These are phyloP conservation scores for Amiota mariae DNA, from an alignment of 2,888 invertebrate species.

Conservation along the genomic window DNA sequence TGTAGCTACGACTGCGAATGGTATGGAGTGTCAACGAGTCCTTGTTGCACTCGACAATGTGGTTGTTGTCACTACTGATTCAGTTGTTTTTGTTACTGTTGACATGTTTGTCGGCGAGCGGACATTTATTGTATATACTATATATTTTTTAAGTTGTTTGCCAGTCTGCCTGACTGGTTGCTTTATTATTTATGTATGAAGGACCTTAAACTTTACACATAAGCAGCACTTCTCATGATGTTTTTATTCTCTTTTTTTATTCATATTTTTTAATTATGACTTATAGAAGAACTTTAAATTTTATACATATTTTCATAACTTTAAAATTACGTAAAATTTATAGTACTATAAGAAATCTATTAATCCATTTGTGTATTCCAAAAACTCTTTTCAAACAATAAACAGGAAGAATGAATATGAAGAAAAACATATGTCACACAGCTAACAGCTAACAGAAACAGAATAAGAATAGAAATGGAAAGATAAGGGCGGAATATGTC, in stretches of 20 bases:
- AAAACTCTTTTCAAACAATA: conserved; percentile 22
- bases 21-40: background rate
- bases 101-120: conserved; percentile 5
- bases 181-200: conserved; percentile 66
- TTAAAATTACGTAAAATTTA: conserved; percentile 11
- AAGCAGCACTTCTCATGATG: background rate
- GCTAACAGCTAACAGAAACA: too few species aligned
- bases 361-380: background rate
- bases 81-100: conserved; percentile 8
- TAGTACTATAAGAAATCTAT: background rate
- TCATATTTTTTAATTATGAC: conserved; percentile 4
- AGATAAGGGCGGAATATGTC: too few species aligned
- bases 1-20: background rate
- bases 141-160: background rate
- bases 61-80: background rate
- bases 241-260: conserved; percentile 6
- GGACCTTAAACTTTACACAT: conserved; percentile 63
- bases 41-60: background rate
- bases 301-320: background rate
- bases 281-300: too few species aligned
- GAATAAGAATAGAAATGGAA: too few species aligned
- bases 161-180: conserved; percentile 44
- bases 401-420: background rate
- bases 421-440: too few species aligned
- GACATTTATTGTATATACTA: background rate